Conservation (phyloP, 2,113 vertebrate species). For the human region GRCh38 chr1:224109501-224110000, state of each 20-base stretch:
- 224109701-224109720: background rate
- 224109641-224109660: background rate
- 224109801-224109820: background rate
- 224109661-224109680: background rate
- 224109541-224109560: background rate
- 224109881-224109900: background rate
- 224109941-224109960: background rate
- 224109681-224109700: background rate
- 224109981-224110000: too few relatives aligned
- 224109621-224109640: background rate
- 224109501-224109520: conserved; percentile 37
- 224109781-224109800: background rate
- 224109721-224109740: background rate
- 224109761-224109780: background rate
- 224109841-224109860: background rate
- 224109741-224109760: background rate
- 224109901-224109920: background rate
- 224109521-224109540: background rate
- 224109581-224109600: background rate
- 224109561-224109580: background rate
- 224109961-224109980: too few relatives aligned
- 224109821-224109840: background rate
- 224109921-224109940: background rate
- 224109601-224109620: background rate
- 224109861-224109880: conserved; percentile 14